Evolutionary conservation across 2,113 vertebrate genomes (phyloP).

Genomic region (Pogona vitticeps): DNA sequence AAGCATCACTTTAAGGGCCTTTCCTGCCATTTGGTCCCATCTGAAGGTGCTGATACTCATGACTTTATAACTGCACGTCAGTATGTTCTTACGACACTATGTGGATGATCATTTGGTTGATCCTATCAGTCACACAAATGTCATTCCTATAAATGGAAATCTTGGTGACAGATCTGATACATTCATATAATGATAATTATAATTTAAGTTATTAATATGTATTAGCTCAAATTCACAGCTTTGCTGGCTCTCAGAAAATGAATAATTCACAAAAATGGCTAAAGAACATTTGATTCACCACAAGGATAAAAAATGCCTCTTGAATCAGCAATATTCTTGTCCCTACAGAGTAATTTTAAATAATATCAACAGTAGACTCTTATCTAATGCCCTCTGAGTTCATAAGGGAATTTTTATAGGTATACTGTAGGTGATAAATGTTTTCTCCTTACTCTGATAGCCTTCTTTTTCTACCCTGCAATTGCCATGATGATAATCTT

Average conservation of each 20-base stretch:
- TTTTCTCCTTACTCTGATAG: neutral
- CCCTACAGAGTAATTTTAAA: constrained; percentile 21
- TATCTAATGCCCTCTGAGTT: neutral
- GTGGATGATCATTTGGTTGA: neutral
- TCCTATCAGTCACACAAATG: neutral
- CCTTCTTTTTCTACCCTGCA: neutral
- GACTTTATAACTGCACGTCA: neutral
- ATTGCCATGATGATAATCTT: constrained; percentile 18
- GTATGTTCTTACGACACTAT: neutral
- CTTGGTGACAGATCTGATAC: neutral
- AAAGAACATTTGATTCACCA: neutral
- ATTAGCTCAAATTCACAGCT: neutral
- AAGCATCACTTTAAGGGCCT: no score
- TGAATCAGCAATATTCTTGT: constrained; percentile 15
- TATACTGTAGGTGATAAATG: neutral
- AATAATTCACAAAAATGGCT: neutral
- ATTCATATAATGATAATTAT: neutral
- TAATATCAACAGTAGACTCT: constrained; percentile 16
- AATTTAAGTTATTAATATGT: neutral
- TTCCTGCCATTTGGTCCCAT: no score
- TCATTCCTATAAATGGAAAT: neutral
- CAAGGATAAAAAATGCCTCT: constrained; percentile 2
- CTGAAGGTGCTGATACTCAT: no score
- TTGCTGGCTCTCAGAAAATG: neutral
- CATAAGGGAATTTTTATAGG: constrained; percentile 6